Evolutionary conservation across 2,113 vertebrate genomes (phyloP).

Genomic region (Tragelaphus strepsiceros): DNA sequence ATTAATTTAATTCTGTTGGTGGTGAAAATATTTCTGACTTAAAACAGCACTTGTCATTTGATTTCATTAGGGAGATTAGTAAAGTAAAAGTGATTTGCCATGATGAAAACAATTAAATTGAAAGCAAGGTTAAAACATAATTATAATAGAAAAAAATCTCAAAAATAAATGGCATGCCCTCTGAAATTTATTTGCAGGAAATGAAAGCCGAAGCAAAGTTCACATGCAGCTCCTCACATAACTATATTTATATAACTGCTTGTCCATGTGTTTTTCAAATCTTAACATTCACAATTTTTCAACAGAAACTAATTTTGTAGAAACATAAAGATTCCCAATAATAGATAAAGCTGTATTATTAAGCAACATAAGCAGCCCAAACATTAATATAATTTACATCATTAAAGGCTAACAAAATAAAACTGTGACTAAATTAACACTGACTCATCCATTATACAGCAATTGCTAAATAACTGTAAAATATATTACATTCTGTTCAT

Average conservation of each 20-base stretch:
- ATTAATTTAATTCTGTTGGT: conserved; percentile 27
- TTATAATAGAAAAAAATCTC: background rate
- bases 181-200: conserved; percentile 10
- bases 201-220: conserved; percentile 39
- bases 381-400: conserved; percentile 41
- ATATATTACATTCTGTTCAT: conserved; percentile 24
- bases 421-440: conserved; percentile 41
- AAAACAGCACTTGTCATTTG: background rate
- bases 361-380: conserved; percentile 31
- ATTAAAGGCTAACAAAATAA: conserved; percentile 38
- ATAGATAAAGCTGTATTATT: conserved; percentile 37
- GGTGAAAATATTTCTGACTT: background rate
- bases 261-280: background rate
- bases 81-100: conserved; percentile 30
- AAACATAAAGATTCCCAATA: conserved; percentile 50
- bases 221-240: background rate
- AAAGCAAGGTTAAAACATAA: conserved; percentile 8
- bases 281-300: background rate
- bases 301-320: background rate
- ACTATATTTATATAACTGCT: background rate
- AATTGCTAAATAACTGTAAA: conserved; percentile 50
- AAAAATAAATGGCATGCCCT: background rate
- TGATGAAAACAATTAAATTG: conserved; percentile 34
- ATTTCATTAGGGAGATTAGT: conserved; percentile 10
- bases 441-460: conserved; percentile 23